Base-by-base conservation (phyloP, 2,113 vertebrate genomes). In the Centropus bengalensis region DNA sequence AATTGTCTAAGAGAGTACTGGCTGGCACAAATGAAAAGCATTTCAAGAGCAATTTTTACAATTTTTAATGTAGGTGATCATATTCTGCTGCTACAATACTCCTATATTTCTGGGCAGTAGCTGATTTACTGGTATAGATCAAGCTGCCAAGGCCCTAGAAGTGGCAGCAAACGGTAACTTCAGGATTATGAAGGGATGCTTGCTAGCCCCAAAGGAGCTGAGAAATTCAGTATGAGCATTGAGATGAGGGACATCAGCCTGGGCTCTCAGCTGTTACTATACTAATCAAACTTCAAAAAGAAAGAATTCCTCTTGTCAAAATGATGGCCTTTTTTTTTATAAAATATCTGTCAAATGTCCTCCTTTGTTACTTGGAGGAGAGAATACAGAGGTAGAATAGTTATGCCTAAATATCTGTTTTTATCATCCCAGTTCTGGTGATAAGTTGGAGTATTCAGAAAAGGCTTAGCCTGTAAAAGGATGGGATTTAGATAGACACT, bases 1-100 rank as follows among this genome's bases (percentile, higher is more conserved):
- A 70, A 86, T 83, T 88, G 38, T 83, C 45, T 47, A 70, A 23
- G 51, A 88, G 60, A 86, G 32, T 59, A 73, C 55, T 92, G 68
- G 44, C 73, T 90, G 86, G 59, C 73, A 56, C 49, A 21, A 88
- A 23, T 81, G 68, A 83, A 88, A 88, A 93, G 86, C 80, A 78
- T 93, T 94, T 94, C 47, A 88, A 83, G 88, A 91, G 69, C 68
- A 69, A 63, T 90, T 93, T 86, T 83, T 88, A 67, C 71, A 67
- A 38, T 83, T 88, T 59, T 56, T 92, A 93, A 83, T 63, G 47
- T 75, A 82, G 52, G 38, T 86, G 88, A 77, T 86, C 33, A n/a
- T 90, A 74, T 67, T 91, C 51, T 74, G 83, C 73, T 68, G 49
- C 62, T 89, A 36, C 36, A 36, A 36, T 36, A 36, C 36, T 36